Evolutionary conservation across 2,113 vertebrate genomes (phyloP), one percentile per base, ranked within the genome.

Genomic region (Pitta sordida): DNA sequence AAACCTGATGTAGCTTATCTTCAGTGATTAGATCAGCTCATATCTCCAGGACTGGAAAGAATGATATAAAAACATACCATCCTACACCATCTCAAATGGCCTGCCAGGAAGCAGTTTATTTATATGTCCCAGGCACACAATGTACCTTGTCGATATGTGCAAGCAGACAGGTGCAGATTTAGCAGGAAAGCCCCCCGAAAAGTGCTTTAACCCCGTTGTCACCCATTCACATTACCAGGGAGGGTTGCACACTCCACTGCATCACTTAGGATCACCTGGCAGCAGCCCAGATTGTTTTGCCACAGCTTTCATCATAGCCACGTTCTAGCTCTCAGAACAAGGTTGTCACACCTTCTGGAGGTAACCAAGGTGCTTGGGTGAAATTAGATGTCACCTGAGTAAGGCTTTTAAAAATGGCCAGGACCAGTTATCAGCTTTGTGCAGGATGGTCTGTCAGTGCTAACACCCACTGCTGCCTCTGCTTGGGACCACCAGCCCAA

Each of bases 41-140:
- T 92, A 79, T 93, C 91, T 95, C 22, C 86, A 82, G 84, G 70
- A 65, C 77, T 93, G 95, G 89, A 55, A 89, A 79, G 92, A 85
- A 93, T 48, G 62, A 85, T 92, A 85, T 24, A 30, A 94, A 96
- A 96, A 73, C 89, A 92, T 87, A 43, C 94, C 92, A 87, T 91
- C 81, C 86, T 87, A 62, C 91, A 77, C 67, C 84, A 51, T 85
- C 86, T 82, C 2, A 0, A 74, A 17, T 85, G 84, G 77, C 78
- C 86, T 85, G 89, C 84, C 78, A 67, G 91, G 78, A 90, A 94
- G 59, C 16, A 49, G 51, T 67, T 92, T 85, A 74, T 96, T 95
- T 92, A 5, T 58, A 6, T 32, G 52, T 86, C 83, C 69, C 76
- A 62, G 62, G 58, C 86, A 52, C 88, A 86, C 36, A 5, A 36